These are phyloP conservation scores for Haplochromis burtoni DNA, from an alignment of 2,113 vertebrate genomes.

Conservation along the genomic window DNA sequence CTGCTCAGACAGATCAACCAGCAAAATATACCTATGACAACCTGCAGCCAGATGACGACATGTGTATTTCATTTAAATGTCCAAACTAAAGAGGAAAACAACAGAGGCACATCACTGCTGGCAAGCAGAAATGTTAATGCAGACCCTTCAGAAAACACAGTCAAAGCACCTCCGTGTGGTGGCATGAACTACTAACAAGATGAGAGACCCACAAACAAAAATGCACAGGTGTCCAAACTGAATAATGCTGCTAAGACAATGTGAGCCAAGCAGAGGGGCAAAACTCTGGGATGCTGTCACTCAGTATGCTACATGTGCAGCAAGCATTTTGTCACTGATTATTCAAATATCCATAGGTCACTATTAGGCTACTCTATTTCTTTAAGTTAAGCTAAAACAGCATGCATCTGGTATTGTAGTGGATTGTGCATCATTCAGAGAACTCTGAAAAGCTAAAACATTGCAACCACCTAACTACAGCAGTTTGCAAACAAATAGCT, in stretches of 20 bases:
- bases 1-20: neutral
- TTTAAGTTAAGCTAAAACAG: neutral
- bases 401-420: neutral
- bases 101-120: neutral
- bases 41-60: neutral
- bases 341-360: neutral
- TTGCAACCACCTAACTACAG: neutral
- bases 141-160: neutral
- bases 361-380: neutral
- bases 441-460: neutral
- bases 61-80: neutral
- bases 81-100: neutral
- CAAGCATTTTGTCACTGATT: neutral
- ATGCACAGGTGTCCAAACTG: neutral
- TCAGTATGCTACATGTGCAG: neutral
- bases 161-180: neutral
- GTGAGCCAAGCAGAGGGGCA: neutral
- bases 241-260: neutral
- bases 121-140: neutral
- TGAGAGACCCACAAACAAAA: neutral
- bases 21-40: neutral
- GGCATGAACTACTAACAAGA: neutral
- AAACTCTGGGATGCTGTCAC: neutral
- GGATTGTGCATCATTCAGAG: neutral
- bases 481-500: neutral